Evolutionary conservation across 1,140 invertebrate species (phyloP), one percentile per base, ranked within the genome.

Genomic region (Drosophila eugracilis): DNA sequence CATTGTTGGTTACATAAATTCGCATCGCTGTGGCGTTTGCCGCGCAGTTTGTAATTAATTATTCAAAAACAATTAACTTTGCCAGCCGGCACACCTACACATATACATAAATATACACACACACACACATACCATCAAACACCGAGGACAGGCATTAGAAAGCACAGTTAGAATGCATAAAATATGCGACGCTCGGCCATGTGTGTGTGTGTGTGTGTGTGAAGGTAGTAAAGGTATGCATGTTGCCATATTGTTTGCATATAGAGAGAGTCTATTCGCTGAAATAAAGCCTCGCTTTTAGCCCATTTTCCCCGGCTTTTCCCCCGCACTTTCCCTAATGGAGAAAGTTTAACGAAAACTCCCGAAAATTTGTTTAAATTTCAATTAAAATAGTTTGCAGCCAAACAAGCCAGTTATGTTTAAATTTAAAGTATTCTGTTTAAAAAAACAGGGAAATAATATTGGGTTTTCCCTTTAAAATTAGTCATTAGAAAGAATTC

Each of bases 61-160:
- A 83, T 83, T 83, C 65, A 83, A 79, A 79, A 83, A 83, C 80
- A 83, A 83, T 83, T 85, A 83, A 83, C 75, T 85, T 74, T 75
- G 50, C 72, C 58, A 73, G 59, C 49, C 42, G 58, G 34, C 57
- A 71, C 53, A 49, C 52, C 32, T 24, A 67, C 42, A 55, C 48
- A 36, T 9, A 49, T 44, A 65, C 52, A 48, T 24, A 53, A 14
- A 30, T 12, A 52, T 6, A 66, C 21, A 62, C 45, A 57, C 34
- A 41, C 12, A 17, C 30, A 37, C 17, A 58, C 14, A 53, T n/a
- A n/a, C 26, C 3, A 26, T 4, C 30, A 22, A 10, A 30, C 19
- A 52, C 21, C 34, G 60, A 49, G 36, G 59, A 58, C 42, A 39
- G 73, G 41, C 72, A 75, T 42, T 60, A 49, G 70, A 62, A 71